Evolutionary conservation across 2,797 vertebrate genomes (phyloP), one percentile per base, ranked within the genome.

Genomic region (Platyrinchus mystaceus): DNA sequence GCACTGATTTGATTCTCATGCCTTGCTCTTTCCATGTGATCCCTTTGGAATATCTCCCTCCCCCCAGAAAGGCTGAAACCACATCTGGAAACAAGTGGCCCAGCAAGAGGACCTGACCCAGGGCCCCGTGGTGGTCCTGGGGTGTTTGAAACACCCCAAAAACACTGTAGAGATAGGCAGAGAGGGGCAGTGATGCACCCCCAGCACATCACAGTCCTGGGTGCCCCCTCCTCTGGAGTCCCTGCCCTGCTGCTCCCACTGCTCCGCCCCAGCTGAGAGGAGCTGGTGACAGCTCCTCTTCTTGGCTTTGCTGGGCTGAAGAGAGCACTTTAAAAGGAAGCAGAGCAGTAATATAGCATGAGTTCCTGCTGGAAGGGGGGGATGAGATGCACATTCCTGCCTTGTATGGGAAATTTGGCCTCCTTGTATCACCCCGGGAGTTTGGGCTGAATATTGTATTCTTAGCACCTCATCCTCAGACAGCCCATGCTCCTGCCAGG

Each of bases 291-390:
- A 92, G 91, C 85, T 81, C 69, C 0, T 1, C 60, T 60, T 2
- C 9, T 0, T 56, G 83, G 49, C 76, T 93, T 36, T 28, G 53
- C 76, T 63, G 91, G 76, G 43, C 83, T 73, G 58, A 19, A 11
- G 43, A 90, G 63, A 95, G 94, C 44, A 1, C 96, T 96, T 91
- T 93, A 96, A 96, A 96, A 96, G 90, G 94, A 96, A 95, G 90
- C 91, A 79, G 26, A 93, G 88, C 91, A 86, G 81, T 12, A 68
- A 47, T 81, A 52, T 6, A 19, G 66, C 74, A 2, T 63, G 37
- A 41, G 77, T 82, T 92, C 92, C 76, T 67, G 70, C 91, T 94
- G 93, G 74, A 94, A 86, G 83, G 47, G 91, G 91, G 50, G 88
- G 55, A 81, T 0, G 84, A 18, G 67, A 73, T 32, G 5, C 28